A percentile compares a stretch with the other conserved stretches of the same genome.
These are phyloP conservation scores for Galerucella pusilla DNA, from an alignment of 2,888 invertebrate species.

Conservation along the genomic window DNA sequence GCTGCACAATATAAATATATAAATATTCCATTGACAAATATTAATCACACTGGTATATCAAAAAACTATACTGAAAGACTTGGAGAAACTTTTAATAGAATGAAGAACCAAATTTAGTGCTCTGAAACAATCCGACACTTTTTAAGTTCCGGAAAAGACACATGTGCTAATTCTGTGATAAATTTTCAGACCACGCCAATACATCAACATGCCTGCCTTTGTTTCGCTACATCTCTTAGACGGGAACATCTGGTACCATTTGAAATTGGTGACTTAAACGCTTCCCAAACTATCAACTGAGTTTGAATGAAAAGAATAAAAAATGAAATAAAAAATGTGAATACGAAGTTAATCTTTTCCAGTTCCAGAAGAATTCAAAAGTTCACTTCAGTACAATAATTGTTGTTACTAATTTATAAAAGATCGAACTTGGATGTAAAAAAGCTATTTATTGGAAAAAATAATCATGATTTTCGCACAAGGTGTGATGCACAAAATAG, in stretches of 20 bases:
- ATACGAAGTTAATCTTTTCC: too few species aligned
- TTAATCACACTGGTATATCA: neutral
- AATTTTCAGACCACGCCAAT: slow-evolving; percentile 36
- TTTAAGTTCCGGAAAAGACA: slow-evolving; percentile 32
- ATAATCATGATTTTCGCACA: too few species aligned
- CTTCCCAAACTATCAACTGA: neutral
- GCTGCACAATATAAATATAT: too few species aligned
- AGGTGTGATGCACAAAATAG: too few species aligned
- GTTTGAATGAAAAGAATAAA: neutral
- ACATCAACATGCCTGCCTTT: slow-evolving; percentile 43
- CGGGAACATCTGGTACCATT: slow-evolving; percentile 36
- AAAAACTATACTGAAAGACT: neutral
- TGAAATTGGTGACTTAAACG: slow-evolving; percentile 17
- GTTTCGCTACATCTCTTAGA: slow-evolving; percentile 30
- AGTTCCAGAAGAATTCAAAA: too few species aligned
- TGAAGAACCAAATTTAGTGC: slow-evolving; percentile 17
- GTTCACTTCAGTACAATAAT: too few species aligned
- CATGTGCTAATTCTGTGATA: slow-evolving; percentile 35
- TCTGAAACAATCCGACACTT: slow-evolving; percentile 25
- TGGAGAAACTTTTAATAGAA: slow-evolving; percentile 28
- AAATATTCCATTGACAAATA: too few species aligned
- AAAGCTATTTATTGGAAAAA: too few species aligned
- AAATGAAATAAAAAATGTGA: neutral
- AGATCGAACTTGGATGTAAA: too few species aligned
- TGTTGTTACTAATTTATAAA: too few species aligned